Conservation (phyloP, 2,888 invertebrate genomes). For the Sinotaia quadrata region DNA sequence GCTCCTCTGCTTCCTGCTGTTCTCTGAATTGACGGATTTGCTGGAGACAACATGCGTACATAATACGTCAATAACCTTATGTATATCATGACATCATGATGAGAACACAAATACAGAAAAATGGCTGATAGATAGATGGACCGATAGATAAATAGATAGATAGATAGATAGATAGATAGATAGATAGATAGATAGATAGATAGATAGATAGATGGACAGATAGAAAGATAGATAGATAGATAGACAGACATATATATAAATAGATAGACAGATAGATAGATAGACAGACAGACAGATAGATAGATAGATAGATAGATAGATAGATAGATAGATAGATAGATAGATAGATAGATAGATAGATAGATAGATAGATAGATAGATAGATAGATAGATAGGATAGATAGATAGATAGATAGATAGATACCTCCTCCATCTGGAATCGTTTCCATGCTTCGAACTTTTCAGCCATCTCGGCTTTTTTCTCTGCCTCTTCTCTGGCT, state of each 20-base stretch:
- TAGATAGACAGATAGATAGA: no score
- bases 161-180: not conserved
- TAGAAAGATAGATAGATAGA: no score
- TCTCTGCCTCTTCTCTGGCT: not conserved
- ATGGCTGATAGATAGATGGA: not conserved
- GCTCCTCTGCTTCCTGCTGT: not conserved
- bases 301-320: not conserved
- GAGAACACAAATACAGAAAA: not conserved
- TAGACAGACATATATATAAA: no score
- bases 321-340: not conserved
- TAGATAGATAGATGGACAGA: not conserved
- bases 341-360: not conserved
- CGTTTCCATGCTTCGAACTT: constrained; percentile 14
- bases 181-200: not conserved
- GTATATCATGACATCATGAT: no score
- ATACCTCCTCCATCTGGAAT: constrained; percentile 14
- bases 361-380: not conserved
- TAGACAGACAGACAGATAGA: no score
- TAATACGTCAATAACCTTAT: no score
- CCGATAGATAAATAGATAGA: no score
- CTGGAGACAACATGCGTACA: no score
- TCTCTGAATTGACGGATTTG: not conserved
- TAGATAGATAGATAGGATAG: not conserved
- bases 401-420: not conserved
- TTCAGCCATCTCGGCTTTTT: not conserved